phyloP scores from a whole-genome alignment of 2,888 invertebrate species.

The Lasioglossum figueresi region DNA sequence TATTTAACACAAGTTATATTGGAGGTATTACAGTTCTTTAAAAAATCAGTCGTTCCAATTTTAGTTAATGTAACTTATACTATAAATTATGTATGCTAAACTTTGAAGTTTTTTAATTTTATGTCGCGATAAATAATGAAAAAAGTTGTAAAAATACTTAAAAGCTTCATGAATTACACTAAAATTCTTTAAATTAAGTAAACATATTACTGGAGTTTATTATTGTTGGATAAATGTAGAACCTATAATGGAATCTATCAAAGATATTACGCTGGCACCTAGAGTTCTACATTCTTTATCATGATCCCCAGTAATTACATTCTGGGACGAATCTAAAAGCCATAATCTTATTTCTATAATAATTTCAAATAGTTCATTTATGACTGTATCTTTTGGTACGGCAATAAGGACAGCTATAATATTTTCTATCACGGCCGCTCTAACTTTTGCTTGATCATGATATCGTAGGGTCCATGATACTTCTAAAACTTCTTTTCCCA shows the following conservation, averaged over 20 bases:
- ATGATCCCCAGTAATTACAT: constrained; percentile 87
- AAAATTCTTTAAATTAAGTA: not conserved
- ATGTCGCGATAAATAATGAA: not conserved
- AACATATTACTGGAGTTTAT: constrained; percentile 7
- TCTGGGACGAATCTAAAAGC: constrained; percentile 87
- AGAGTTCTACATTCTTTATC: constrained; percentile 88
- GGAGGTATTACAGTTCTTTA: constrained; percentile 20
- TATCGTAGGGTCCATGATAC: constrained; percentile 88
- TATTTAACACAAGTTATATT: constrained; percentile 27
- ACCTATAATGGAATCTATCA: constrained; percentile 84
- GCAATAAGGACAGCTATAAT: constrained; percentile 88
- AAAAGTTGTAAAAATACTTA: not conserved
- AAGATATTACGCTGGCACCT: constrained; percentile 86
- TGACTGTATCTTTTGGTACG: constrained; percentile 86
- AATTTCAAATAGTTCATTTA: constrained; percentile 86
- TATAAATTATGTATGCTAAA: not conserved
- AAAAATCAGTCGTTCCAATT: constrained; percentile 6
- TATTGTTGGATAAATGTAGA: constrained; percentile 36
- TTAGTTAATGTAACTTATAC: constrained; percentile 9
- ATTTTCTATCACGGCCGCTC: constrained; percentile 88
- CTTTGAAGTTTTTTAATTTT: not conserved
- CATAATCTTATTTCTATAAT: constrained; percentile 89
- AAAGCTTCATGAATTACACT: not conserved
- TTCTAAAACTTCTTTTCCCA: constrained; percentile 89
- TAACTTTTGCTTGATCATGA: constrained; percentile 88